A percentile compares a stretch with the other conserved stretches of the same genome.
phyloP scores from a whole-genome alignment of 2,113 vertebrate genomes.

The Barnardius zonarius region DNA sequence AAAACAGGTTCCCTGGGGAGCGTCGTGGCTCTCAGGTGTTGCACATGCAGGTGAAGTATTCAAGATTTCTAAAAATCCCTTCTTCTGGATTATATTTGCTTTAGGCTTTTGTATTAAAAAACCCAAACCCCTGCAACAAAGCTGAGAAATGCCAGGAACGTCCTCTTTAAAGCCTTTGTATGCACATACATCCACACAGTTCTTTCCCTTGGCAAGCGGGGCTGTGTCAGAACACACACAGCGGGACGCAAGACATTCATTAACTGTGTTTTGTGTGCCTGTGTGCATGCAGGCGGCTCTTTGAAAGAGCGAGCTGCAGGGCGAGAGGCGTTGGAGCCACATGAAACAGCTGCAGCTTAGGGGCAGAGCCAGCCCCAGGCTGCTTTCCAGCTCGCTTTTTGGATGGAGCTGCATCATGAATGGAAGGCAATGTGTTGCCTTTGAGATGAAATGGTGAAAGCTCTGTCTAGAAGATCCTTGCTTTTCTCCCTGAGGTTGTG shows the following conservation, averaged over 20 bases:
- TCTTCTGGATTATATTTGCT: conserved; percentile 15
- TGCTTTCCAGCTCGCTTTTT: background rate
- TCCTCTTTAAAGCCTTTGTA: background rate
- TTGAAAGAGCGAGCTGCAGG: conserved; percentile 25
- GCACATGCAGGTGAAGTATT: background rate
- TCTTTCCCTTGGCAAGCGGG: background rate
- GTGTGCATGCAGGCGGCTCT: background rate
- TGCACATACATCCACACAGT: background rate
- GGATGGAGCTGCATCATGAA: background rate
- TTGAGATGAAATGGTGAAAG: background rate
- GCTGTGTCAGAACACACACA: conserved; percentile 13
- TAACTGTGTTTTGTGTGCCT: background rate
- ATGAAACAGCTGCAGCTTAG: conserved; percentile 48
- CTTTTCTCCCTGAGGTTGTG: background rate
- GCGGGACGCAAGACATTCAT: background rate
- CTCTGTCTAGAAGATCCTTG: background rate
- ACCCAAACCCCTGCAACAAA: background rate
- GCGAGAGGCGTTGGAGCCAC: conserved; percentile 54
- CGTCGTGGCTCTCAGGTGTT: background rate
- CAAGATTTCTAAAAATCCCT: background rate
- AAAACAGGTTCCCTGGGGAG: background rate
- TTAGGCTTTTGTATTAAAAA: background rate
- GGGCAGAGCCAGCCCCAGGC: conserved; percentile 17
- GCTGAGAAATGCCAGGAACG: background rate
- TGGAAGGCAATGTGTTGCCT: background rate